phyloP scores from a whole-genome alignment of 2,797 vertebrate genomes.

The Brachyalestes nurse region DNA sequence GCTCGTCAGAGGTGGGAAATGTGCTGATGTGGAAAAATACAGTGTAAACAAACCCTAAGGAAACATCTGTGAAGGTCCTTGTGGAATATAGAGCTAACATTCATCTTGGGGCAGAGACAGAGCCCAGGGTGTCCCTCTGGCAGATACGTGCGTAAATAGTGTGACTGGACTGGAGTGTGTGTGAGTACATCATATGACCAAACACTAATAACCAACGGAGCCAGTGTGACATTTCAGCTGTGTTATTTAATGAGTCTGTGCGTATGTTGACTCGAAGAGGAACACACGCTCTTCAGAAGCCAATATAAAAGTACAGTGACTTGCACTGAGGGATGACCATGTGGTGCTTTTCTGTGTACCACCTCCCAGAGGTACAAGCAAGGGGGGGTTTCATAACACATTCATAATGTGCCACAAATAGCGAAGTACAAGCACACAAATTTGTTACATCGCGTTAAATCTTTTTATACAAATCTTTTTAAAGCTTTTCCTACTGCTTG shows the following conservation, averaged over 20 bases:
- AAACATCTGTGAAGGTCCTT: neutral
- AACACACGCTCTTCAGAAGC: neutral
- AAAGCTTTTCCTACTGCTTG: too few relatives aligned
- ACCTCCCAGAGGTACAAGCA: neutral
- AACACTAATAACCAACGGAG: constrained; percentile 45
- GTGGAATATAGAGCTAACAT: neutral
- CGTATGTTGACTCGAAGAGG: neutral
- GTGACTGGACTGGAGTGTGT: constrained; percentile 16
- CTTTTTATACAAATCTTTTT: too few relatives aligned
- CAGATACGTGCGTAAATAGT: neutral
- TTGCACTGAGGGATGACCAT: too few relatives aligned
- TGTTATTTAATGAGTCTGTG: constrained; percentile 4
- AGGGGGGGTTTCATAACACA: neutral
- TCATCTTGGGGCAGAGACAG: neutral
- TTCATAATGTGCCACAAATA: neutral
- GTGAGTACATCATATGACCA: constrained; percentile 20
- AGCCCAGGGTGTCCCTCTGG: neutral
- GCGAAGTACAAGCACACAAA: neutral
- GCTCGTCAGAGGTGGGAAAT: neutral
- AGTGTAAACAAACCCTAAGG: neutral
- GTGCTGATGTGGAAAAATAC: neutral
- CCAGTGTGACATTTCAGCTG: constrained; percentile 62
- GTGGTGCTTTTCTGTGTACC: neutral
- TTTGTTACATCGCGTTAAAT: neutral
- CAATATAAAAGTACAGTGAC: neutral